These are phyloP conservation scores for Erebia epiphron DNA, from an alignment of 2,888 invertebrate species.

Conservation along the genomic window DNA sequence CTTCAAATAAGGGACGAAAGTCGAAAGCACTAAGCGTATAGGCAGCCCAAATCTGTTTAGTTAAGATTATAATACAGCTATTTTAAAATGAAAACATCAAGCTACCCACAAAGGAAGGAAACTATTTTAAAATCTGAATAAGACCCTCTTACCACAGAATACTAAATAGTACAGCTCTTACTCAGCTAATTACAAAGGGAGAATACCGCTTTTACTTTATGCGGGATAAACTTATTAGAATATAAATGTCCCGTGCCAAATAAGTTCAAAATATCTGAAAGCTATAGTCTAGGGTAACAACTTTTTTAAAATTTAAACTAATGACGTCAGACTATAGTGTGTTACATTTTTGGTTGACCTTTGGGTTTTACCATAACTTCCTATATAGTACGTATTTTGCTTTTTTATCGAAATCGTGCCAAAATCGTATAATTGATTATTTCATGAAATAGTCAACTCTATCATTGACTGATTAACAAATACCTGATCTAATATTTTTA, in stretches of 20 bases:
- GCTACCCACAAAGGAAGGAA: neutral
- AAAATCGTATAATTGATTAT: too few species aligned
- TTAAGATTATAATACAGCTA: neutral
- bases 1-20: too few species aligned
- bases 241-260: neutral
- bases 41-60: too few species aligned
- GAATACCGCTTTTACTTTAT: constrained; percentile 10
- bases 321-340: too few species aligned
- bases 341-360: too few species aligned
- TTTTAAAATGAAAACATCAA: neutral
- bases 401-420: too few species aligned
- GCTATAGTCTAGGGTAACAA: neutral
- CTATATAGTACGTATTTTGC: too few species aligned
- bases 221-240: constrained; percentile 1
- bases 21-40: too few species aligned
- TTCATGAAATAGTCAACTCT: too few species aligned
- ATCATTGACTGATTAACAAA: too few species aligned
- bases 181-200: constrained; percentile 5
- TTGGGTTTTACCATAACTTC: too few species aligned
- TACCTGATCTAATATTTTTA: too few species aligned
- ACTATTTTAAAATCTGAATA: constrained; percentile 1
- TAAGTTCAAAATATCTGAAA: neutral
- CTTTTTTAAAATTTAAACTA: neutral
- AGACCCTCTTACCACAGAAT: neutral
- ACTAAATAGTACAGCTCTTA: neutral